phyloP scores from a whole-genome alignment of 1,140 invertebrate species.

The Zaprionus tsacasi region DNA sequence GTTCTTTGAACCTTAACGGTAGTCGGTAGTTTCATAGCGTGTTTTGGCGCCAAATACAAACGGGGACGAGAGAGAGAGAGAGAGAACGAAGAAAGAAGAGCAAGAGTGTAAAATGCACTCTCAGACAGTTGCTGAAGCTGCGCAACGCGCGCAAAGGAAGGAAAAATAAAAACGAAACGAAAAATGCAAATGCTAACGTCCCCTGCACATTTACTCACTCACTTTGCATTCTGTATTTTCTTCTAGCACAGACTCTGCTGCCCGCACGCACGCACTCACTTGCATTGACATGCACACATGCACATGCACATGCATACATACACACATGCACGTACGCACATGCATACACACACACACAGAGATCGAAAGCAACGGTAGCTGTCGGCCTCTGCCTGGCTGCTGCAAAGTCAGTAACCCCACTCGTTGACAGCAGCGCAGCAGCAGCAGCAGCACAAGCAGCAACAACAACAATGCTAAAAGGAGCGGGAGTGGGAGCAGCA shows the following conservation, averaged over 20 bases:
- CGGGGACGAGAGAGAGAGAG: constrained; percentile 62
- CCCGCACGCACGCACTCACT: constrained; percentile 37
- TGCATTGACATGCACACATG: constrained; percentile 37
- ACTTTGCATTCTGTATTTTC: constrained; percentile 29
- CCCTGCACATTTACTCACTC: constrained; percentile 34
- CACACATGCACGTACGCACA: constrained; percentile 11
- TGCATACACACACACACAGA: constrained; percentile 31
- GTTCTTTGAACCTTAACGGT: constrained; percentile 79
- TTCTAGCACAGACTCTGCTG: constrained; percentile 35
- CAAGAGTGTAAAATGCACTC: constrained; percentile 42
- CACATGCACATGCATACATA: constrained; percentile 5
- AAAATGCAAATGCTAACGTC: constrained; percentile 34
- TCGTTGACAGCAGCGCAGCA: constrained; percentile 59
- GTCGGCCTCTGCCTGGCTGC: constrained; percentile 62
- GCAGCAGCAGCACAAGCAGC: constrained; percentile 18
- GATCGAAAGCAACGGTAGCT: constrained; percentile 46
- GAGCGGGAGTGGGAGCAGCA: constrained; percentile 14
- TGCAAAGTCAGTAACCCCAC: constrained; percentile 82
- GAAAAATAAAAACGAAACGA: constrained; percentile 35
- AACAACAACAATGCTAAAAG: constrained; percentile 24
- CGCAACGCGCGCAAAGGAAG: constrained; percentile 31
- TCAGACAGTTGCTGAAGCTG: constrained; percentile 37
- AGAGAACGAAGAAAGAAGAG: constrained; percentile 46
- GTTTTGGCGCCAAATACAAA: constrained; percentile 75
- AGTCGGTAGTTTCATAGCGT: constrained; percentile 48